Evolutionary conservation across 2,888 invertebrate species (phyloP).

Genomic region (Pseudoips prasinana): DNA sequence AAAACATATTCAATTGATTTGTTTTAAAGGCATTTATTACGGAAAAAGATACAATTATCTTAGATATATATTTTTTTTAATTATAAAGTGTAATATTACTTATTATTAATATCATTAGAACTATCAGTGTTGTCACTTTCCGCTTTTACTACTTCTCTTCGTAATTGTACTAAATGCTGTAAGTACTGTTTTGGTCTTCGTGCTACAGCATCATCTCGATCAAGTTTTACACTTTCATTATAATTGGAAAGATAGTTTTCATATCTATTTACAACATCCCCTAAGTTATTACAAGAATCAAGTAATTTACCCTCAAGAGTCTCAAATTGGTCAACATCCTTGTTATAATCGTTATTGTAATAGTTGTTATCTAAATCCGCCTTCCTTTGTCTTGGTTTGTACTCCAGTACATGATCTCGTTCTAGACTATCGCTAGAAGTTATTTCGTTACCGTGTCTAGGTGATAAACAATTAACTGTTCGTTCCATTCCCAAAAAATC

Average conservation of each 20-base stretch:
- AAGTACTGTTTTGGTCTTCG: conserved; percentile 80
- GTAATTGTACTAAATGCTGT: conserved; percentile 79
- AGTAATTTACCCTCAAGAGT: conserved; percentile 52
- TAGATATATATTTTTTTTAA: too few species aligned
- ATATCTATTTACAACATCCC: conserved; percentile 54
- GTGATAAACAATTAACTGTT: conserved; percentile 22
- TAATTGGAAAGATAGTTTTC: conserved; percentile 49
- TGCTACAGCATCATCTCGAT: conserved; percentile 10
- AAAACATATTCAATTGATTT: too few species aligned
- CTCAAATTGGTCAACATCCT: conserved; percentile 36
- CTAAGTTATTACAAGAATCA: conserved; percentile 57
- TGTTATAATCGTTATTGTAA: conserved; percentile 27
- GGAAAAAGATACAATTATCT: not conserved
- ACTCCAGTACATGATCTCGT: conserved; percentile 24
- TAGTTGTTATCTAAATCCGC: conserved; percentile 8
- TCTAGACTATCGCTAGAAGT: conserved; percentile 37
- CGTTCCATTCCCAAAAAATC: conserved; percentile 47
- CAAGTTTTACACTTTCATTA: conserved; percentile 24
- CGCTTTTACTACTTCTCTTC: conserved; percentile 78
- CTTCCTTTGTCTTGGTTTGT: conserved; percentile 12
- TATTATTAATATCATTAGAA: conserved; percentile 24
- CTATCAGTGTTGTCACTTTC: conserved; percentile 63
- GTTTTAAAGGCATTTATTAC: not conserved
- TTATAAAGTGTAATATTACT: too few species aligned
- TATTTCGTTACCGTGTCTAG: conserved; percentile 26